A percentile compares a stretch with the other conserved stretches of the same genome.
Conservation (phyloP, 2,888 invertebrate genomes). For the Aleiodes leptofemur region DNA sequence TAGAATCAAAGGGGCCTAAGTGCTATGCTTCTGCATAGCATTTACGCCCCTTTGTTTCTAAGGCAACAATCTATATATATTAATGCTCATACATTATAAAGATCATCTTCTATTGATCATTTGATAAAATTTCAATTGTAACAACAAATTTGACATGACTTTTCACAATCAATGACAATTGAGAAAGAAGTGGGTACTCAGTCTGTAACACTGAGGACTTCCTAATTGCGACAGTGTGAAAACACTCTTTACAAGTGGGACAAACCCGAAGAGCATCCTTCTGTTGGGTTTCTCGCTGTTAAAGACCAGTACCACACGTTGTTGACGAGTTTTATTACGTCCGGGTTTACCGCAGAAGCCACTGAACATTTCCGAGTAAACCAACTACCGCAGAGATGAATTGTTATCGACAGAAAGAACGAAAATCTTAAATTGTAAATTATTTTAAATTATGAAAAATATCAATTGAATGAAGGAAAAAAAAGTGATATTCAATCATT, state of each 20-base stretch:
- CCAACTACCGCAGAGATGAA: no score
- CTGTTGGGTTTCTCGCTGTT: conserved; percentile 46
- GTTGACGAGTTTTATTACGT: conserved; percentile 58
- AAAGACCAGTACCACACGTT: conserved; percentile 55
- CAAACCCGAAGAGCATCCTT: conserved; percentile 45
- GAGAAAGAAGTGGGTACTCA: conserved; percentile 19
- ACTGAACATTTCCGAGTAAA: conserved; percentile 48
- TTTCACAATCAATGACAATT: conserved; percentile 21
- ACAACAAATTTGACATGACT: conserved; percentile 10
- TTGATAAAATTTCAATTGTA: neutral
- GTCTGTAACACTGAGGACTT: conserved; percentile 33
- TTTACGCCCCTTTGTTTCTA: no score
- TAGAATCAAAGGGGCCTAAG: no score
- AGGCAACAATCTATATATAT: no score
- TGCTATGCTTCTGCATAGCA: no score
- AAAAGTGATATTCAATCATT: neutral
- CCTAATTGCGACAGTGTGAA: conserved; percentile 43
- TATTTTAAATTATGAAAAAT: neutral
- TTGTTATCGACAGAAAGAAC: no score
- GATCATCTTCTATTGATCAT: neutral
- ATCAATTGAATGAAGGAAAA: neutral
- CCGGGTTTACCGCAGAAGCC: conserved; percentile 54
- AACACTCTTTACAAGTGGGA: conserved; percentile 34
- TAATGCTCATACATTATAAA: no score
- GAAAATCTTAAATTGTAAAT: no score